Base-by-base conservation (phyloP, 2,797 vertebrate genomes). In the Pagetopsis macropterus region DNA sequence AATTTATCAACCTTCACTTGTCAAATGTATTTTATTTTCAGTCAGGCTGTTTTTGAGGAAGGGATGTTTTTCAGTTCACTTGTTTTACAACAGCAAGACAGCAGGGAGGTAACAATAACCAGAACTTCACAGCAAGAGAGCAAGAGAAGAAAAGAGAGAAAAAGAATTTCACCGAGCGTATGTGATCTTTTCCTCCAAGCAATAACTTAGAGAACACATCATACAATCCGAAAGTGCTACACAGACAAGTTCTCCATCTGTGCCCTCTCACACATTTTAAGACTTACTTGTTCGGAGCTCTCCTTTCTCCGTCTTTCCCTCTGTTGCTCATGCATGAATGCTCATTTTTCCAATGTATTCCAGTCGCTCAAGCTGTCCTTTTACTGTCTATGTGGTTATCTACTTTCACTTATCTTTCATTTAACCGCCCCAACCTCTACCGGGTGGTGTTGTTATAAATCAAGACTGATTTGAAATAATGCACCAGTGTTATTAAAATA, bases 191-290 rank as follows among this genome's bases (percentile, higher is more conserved):
- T 87, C 87, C 88, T 90, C 84, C 72, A 43, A 88, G 89, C 89
- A 69, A 83, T 88, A 82, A 88, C 83, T 84, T 82, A 70, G 76
- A 85, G 72, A 82, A 83, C 86, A 88, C 83, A 78, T 91, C 89
- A 88, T 88, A 88, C 89, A 91, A 88, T 70, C 78, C 72, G 54
- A 85, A 90, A 90, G 84, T 88, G 84, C 89, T 57, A 83, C 73
- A 80, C 73, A 90, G 79, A 83, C 85, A 92, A 87, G 54, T 87
- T 89, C 72, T 75, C 88, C 88, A 88, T 92, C 89, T 91, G 89
- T 82, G 75, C 74, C 67, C 61, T 58, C 49, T 66, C 68, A 58
- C 67, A 79, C 70, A 76, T 80, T 83, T 79, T 79, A 84, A 79
- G 69, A 83, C 70, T 80, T 59, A 59, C 70, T 70, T 76, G 55